These are phyloP conservation scores for Crotalus horridus DNA, from an alignment of 2,113 vertebrate genomes.

Conservation along the genomic window DNA sequence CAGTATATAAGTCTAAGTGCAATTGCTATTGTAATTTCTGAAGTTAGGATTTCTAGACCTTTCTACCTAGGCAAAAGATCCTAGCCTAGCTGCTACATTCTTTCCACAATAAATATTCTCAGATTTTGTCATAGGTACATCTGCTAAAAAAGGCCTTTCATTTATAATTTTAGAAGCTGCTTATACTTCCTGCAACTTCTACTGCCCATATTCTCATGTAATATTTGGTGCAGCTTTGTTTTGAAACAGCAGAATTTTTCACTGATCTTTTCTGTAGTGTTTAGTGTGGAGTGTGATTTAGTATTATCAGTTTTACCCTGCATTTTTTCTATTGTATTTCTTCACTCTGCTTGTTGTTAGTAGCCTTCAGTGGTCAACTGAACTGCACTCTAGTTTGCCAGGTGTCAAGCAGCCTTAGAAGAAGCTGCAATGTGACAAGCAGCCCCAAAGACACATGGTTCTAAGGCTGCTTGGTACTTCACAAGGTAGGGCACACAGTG, in stretches of 20 bases:
- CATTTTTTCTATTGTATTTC: too few relatives aligned
- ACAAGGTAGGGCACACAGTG: too few relatives aligned
- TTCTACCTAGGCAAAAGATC: not conserved
- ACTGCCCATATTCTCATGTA: not conserved
- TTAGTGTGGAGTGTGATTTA: not conserved
- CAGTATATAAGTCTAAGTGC: too few relatives aligned
- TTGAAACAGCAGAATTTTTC: not conserved
- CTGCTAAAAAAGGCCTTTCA: too few relatives aligned
- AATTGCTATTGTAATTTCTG: too few relatives aligned
- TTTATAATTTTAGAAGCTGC: not conserved
- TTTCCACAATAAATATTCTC: not conserved
- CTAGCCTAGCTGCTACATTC: not conserved
- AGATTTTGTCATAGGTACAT: not conserved
- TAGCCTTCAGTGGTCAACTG: not conserved
- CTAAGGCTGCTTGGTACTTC: too few relatives aligned
- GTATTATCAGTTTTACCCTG: not conserved
- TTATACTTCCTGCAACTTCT: not conserved
- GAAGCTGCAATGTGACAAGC: too few relatives aligned
- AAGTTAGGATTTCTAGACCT: not conserved
- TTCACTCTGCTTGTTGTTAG: too few relatives aligned
- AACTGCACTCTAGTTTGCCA: not conserved
- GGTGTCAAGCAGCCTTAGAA: too few relatives aligned
- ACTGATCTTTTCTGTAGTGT: not conserved
- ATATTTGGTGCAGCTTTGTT: not conserved
- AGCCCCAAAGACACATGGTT: too few relatives aligned